phyloP scores from a whole-genome alignment of 2,888 invertebrate genomes.

The Yponomeuta malinellus region DNA sequence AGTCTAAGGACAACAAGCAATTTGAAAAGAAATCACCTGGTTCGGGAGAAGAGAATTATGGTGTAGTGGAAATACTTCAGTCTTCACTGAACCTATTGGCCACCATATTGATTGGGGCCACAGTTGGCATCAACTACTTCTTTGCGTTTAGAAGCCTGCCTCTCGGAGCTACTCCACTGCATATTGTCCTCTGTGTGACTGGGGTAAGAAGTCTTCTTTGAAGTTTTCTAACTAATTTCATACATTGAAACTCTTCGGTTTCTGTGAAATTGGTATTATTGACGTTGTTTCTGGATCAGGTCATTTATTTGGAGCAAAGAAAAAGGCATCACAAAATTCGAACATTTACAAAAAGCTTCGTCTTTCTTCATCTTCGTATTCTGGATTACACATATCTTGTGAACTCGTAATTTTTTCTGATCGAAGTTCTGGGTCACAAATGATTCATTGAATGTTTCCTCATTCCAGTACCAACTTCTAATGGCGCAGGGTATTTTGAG shows the following conservation, averaged over 20 bases:
- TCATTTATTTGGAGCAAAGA: no score
- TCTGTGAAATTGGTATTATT: no score
- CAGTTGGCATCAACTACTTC: conserved; percentile 35
- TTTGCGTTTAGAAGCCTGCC: conserved; percentile 42
- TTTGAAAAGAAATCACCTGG: not conserved
- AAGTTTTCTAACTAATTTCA: no score
- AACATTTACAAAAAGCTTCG: no score
- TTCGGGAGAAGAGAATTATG: not conserved
- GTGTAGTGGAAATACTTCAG: conserved; percentile 37
- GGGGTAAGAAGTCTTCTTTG: conserved; percentile 45
- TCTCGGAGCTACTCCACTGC: conserved; percentile 35
- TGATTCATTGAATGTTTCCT: not conserved
- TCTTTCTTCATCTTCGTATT: no score
- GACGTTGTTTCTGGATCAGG: no score
- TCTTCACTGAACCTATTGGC: conserved; percentile 42
- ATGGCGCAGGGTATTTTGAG: conserved; percentile 57
- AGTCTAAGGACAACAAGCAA: not conserved
- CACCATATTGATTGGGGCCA: conserved; percentile 48
- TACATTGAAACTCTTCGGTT: not conserved
- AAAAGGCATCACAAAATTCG: no score
- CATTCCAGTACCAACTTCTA: conserved; percentile 53
- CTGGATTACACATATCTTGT: not conserved
- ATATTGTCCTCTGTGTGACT: conserved; percentile 51
- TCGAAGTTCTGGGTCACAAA: not conserved
- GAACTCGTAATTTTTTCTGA: not conserved